A percentile compares a stretch with the other conserved stretches of the same genome.
Evolutionary conservation across 2,113 vertebrate species (phyloP).

Genomic region (Ascaphus truei): DNA sequence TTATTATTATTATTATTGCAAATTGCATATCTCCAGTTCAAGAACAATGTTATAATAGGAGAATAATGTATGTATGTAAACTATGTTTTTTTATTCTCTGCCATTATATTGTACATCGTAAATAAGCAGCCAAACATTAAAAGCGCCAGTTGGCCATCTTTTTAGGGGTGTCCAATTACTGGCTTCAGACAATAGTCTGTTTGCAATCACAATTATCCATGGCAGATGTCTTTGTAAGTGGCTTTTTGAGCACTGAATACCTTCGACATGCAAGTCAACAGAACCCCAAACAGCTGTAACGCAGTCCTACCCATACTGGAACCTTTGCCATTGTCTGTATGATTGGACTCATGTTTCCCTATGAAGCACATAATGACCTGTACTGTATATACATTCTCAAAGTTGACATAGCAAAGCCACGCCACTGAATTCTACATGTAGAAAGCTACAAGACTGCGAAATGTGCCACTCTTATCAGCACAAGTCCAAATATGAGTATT

Average conservation of each 20-base stretch:
- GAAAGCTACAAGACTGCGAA: background rate
- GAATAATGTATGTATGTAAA: no score
- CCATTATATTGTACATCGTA: background rate
- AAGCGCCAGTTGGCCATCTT: background rate
- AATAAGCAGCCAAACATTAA: background rate
- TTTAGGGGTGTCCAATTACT: background rate
- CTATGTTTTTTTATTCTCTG: no score
- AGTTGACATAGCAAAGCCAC: conserved; percentile 18
- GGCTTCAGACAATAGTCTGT: background rate
- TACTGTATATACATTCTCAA: background rate
- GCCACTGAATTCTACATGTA: background rate
- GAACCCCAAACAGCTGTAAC: conserved; percentile 8
- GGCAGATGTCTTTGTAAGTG: conserved; percentile 23
- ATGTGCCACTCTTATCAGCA: conserved; percentile 18
- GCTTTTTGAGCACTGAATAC: conserved; percentile 4
- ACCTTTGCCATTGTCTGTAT: background rate
- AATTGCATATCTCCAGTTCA: no score
- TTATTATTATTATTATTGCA: no score
- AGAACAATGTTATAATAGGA: no score
- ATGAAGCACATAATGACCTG: background rate
- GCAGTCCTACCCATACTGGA: background rate
- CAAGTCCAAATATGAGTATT: no score
- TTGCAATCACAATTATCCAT: conserved; percentile 22
- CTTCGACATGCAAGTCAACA: conserved; percentile 7
- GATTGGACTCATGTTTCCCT: background rate